A percentile compares a stretch with the other conserved stretches of the same genome.
Conservation (phyloP, 2,113 vertebrate genomes). For the Pan paniscus region DNA sequence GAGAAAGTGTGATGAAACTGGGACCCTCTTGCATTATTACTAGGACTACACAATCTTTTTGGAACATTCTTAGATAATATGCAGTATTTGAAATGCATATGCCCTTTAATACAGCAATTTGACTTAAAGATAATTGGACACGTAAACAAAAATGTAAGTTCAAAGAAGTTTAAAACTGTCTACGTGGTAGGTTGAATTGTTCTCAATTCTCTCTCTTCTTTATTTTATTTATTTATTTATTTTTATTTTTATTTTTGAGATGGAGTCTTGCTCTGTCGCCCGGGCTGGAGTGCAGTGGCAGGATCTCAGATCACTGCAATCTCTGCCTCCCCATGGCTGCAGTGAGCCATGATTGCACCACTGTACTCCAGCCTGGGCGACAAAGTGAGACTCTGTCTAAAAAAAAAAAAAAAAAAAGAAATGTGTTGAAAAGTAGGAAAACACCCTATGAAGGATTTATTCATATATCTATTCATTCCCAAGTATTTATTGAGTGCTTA, state of each 20-base stretch:
- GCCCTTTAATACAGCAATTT: neutral
- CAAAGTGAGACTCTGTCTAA: too few species aligned
- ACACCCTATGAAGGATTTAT: neutral
- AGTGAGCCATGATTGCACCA: too few species aligned
- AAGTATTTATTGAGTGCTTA: neutral
- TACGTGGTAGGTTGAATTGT: neutral
- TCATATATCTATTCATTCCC: neutral
- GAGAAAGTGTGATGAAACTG: neutral
- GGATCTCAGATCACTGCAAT: too few species aligned
- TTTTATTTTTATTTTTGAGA: too few species aligned
- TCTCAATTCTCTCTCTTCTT: neutral
- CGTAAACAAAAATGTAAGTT: neutral
- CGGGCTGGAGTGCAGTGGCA: too few species aligned
- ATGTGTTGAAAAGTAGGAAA: neutral
- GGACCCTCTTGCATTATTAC: neutral
- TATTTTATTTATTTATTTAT: too few species aligned
- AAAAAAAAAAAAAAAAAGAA: neutral
- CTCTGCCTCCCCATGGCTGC: too few species aligned
- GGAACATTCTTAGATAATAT: neutral
- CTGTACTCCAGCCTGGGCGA: too few species aligned
- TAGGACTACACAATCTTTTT: neutral
- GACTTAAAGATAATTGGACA: constrained; percentile 6
- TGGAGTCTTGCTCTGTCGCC: too few species aligned
- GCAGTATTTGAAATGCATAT: neutral
- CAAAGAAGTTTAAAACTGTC: neutral